These are phyloP conservation scores for Drosophila sturtevanti DNA, from an alignment of 1,140 invertebrate genomes.

Conservation along the genomic window DNA sequence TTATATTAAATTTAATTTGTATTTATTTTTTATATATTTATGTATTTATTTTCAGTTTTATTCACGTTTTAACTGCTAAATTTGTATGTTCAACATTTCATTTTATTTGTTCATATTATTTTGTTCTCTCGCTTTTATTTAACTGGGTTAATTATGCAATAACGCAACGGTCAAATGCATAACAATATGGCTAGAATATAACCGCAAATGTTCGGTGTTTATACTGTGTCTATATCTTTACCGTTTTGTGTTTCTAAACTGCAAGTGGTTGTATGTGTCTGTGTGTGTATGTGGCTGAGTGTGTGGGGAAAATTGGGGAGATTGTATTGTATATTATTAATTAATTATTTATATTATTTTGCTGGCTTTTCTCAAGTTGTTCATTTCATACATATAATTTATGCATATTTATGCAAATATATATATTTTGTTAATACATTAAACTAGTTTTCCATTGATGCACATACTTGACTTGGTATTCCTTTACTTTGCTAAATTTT, in stretches of 20 bases:
- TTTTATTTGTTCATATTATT: conserved; percentile 56
- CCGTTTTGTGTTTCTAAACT: conserved; percentile 40
- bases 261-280: conserved; percentile 36
- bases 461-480: conserved; percentile 74
- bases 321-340: conserved; percentile 47
- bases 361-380: conserved; percentile 42
- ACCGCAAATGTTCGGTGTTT: conserved; percentile 56
- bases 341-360: conserved; percentile 35
- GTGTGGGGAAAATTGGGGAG: conserved; percentile 18
- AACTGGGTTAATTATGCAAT: conserved; percentile 73
- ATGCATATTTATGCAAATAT: conserved; percentile 25
- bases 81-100: conserved; percentile 79
- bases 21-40: conserved; percentile 70
- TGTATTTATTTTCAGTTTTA: conserved; percentile 57
- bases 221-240: conserved; percentile 42
- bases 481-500: conserved; percentile 73
- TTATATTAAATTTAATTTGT: conserved; percentile 38
- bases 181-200: conserved; percentile 79
- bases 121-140: conserved; percentile 66
- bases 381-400: conserved; percentile 49
- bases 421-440: conserved; percentile 69
- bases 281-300: conserved; percentile 32
- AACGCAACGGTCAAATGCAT: conserved; percentile 62
- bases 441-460: conserved; percentile 66
- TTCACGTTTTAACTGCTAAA: conserved; percentile 67